Evolutionary conservation across 2,797 vertebrate genomes (phyloP).

Genomic region (Epinephelus malabaricus): DNA sequence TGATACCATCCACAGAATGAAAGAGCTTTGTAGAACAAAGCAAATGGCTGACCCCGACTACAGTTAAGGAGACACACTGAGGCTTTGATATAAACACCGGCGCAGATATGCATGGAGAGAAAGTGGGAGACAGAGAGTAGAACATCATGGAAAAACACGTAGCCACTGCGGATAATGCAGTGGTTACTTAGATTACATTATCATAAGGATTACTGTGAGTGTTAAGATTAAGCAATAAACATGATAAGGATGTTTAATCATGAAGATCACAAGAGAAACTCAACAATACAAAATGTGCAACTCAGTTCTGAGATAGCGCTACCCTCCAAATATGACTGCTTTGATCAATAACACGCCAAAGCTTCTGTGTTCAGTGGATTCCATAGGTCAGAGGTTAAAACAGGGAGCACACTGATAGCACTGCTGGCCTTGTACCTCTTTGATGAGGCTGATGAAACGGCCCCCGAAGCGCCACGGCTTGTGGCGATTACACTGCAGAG

Average conservation of each 20-base stretch:
- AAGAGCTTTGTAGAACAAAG: constrained; percentile 78
- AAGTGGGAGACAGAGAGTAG: constrained; percentile 36
- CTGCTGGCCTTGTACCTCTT: constrained; percentile 88
- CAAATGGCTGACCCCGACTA: constrained; percentile 77
- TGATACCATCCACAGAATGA: constrained; percentile 77
- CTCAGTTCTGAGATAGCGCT: constrained; percentile 1
- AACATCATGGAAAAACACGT: constrained; percentile 53
- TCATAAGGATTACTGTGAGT: constrained; percentile 8
- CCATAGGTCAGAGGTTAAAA: constrained; percentile 43
- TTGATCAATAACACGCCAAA: constrained; percentile 17
- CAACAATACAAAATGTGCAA: constrained; percentile 3
- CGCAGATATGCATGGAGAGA: constrained; percentile 51
- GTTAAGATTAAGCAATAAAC: constrained; percentile 13
- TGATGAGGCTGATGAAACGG: constrained; percentile 96
- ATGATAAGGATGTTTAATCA: constrained; percentile 25
- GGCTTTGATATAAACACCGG: constrained; percentile 76
- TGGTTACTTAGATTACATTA: constrained; percentile 27
- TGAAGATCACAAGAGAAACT: constrained; percentile 16
- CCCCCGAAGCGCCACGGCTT: constrained; percentile 97
- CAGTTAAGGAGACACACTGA: constrained; percentile 59
- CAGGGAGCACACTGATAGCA: background rate
- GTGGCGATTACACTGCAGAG: constrained; percentile 96
- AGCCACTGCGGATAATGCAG: constrained; percentile 26
- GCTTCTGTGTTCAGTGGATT: constrained; percentile 13
- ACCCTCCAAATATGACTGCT: constrained; percentile 2